Percentiles rank a stretch among this genome's conserved stretches.
These are phyloP conservation scores for Protophormia terraenovae DNA, from an alignment of 2,888 invertebrate species.

Conservation along the genomic window DNA sequence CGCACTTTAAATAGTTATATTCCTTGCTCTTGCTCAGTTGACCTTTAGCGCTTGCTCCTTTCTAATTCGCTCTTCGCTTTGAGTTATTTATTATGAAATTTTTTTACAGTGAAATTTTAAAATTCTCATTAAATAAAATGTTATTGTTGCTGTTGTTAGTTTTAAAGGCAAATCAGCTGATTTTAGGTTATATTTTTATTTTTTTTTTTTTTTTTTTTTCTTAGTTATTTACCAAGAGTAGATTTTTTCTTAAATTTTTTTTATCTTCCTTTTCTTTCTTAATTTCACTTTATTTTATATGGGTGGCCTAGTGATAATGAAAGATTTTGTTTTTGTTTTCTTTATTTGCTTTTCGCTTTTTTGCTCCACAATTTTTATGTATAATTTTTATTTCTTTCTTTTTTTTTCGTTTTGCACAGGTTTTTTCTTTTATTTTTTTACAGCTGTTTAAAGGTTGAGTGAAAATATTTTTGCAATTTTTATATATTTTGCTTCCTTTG, in stretches of 20 bases:
- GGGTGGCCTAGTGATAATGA: slow-evolving; percentile 68
- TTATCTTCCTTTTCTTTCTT: slow-evolving; percentile 16
- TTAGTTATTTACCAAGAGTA: slow-evolving; percentile 16
- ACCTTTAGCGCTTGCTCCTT: slow-evolving; percentile 8
- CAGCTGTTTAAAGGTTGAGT: slow-evolving; percentile 57
- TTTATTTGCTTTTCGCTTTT: not conserved
- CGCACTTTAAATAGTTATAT: slow-evolving; percentile 17
- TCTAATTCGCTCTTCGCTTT: not conserved
- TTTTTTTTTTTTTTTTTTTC: too few species aligned
- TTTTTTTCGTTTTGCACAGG: not conserved
- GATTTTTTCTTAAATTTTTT: slow-evolving; percentile 1
- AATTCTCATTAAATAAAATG: not conserved
- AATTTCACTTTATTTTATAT: slow-evolving; percentile 52
- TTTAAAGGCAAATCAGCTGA: slow-evolving; percentile 42
- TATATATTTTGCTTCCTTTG: not conserved
- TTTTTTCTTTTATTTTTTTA: slow-evolving; percentile 7
- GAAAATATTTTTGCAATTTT: slow-evolving; percentile 24
- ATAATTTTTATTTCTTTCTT: slow-evolving; percentile 22
- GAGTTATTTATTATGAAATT: not conserved
- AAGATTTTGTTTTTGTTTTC: slow-evolving; percentile 56
- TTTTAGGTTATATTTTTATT: slow-evolving; percentile 8
- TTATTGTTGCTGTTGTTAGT: slow-evolving; percentile 5
- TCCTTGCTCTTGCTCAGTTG: not conserved
- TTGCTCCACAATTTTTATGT: slow-evolving; percentile 33
- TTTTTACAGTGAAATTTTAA: not conserved